These are phyloP conservation scores for Drepanosiphum platanoidis DNA, from an alignment of 2,888 invertebrate species.

Conservation along the genomic window DNA sequence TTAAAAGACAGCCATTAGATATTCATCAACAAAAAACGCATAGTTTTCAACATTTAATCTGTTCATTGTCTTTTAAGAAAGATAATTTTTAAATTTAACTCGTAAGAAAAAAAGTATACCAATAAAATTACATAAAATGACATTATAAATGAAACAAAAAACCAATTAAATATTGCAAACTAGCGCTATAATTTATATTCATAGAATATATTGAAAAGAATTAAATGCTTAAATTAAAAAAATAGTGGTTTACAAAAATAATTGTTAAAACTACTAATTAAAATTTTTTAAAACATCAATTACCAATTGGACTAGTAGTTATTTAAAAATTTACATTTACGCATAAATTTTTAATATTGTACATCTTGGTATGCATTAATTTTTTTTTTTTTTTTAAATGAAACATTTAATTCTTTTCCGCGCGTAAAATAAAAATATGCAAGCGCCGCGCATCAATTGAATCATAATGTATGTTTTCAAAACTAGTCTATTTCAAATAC, in stretches of 20 bases:
- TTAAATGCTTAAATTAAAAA: constrained; percentile 48
- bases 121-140: constrained; percentile 1
- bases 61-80: background rate
- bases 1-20: constrained; percentile 57
- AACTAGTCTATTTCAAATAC: constrained; percentile 4
- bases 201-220: constrained; percentile 53
- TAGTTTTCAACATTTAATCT: constrained; percentile 48
- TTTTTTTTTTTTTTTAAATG: constrained; percentile 41
- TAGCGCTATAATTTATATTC: constrained; percentile 19
- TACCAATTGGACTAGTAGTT: background rate
- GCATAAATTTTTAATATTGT: background rate
- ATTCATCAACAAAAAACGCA: constrained; percentile 49
- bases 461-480: constrained; percentile 51
- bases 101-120: no score
- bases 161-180: constrained; percentile 40
- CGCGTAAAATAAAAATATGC: constrained; percentile 55
- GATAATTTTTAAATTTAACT: background rate
- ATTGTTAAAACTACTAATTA: constrained; percentile 11
- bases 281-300: background rate
- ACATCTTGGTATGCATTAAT: no score
- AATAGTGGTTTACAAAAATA: background rate
- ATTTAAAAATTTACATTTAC: no score
- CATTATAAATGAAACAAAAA: constrained; percentile 6
- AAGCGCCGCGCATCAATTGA: constrained; percentile 59
- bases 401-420: constrained; percentile 53